A percentile compares a stretch with the other conserved stretches of the same genome.
Evolutionary conservation across 2,113 vertebrate species (phyloP).

Genomic region (Otocyon megalotis): DNA sequence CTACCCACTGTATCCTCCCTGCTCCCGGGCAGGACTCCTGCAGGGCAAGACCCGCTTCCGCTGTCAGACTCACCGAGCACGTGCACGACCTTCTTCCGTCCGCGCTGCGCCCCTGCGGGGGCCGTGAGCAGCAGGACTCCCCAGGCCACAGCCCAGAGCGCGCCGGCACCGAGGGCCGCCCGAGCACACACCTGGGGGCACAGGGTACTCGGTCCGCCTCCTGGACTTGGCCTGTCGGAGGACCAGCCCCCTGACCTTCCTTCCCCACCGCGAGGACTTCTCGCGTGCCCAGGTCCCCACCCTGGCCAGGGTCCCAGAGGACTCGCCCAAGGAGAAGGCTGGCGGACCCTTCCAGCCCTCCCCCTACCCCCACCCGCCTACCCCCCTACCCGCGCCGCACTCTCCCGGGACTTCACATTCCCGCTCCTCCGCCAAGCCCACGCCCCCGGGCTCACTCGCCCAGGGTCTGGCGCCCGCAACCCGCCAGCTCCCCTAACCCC

Average conservation of each 20-base stretch:
- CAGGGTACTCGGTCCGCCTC: neutral
- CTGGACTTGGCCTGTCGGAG: neutral
- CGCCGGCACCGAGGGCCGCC: conserved; percentile 46
- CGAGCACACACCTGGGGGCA: conserved; percentile 69
- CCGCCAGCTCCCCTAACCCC: neutral
- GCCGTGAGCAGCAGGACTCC: conserved; percentile 72
- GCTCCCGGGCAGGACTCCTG: neutral
- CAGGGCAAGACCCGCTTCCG: neutral
- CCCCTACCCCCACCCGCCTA: neutral
- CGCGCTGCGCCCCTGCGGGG: conserved; percentile 73
- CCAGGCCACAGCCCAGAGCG: conserved; percentile 68
- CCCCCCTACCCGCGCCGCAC: neutral
- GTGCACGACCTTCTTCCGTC: conserved; percentile 93
- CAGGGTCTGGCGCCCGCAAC: neutral
- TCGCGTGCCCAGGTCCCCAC: neutral
- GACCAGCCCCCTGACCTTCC: neutral
- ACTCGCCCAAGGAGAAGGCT: neutral
- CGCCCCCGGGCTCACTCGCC: neutral
- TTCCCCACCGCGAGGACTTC: neutral
- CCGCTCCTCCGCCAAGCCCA: neutral
- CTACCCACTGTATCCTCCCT: neutral
- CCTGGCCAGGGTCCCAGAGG: neutral
- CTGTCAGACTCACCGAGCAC: conserved; percentile 91
- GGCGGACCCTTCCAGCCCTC: too few relatives aligned
- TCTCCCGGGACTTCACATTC: neutral